A percentile compares a stretch with the other conserved stretches of the same genome.
phyloP scores from a whole-genome alignment of 2,113 vertebrate species.

The Mesocricetus auratus region DNA sequence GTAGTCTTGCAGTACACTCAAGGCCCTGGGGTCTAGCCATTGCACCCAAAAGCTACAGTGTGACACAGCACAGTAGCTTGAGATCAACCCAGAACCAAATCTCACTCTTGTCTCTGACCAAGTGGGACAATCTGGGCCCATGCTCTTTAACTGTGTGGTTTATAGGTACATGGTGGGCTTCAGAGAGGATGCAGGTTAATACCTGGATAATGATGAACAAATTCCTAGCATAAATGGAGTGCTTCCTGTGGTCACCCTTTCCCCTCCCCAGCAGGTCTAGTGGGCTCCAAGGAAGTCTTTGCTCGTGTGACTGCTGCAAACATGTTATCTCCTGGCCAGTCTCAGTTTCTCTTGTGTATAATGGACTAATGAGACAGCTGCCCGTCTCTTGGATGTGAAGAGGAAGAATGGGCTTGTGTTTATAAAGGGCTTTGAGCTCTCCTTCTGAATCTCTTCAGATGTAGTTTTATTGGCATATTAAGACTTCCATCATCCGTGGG shows the following conservation, averaged over 20 bases:
- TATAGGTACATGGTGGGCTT: neutral
- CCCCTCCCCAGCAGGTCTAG: neutral
- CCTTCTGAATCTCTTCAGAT: constrained; percentile 67
- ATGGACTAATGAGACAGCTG: constrained; percentile 38
- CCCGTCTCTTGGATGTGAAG: constrained; percentile 27
- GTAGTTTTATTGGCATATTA: constrained; percentile 73
- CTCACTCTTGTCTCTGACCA: neutral
- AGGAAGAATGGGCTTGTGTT: constrained; percentile 59
- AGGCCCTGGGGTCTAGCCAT: neutral
- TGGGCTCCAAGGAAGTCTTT: neutral
- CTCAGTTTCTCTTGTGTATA: constrained; percentile 62
- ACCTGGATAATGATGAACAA: neutral
- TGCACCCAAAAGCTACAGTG: neutral
- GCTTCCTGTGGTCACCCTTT: neutral
- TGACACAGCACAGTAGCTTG: too few species aligned
- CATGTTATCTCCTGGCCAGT: neutral
- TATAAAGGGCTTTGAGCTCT: constrained; percentile 65
- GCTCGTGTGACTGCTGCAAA: neutral
- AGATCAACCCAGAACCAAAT: neutral
- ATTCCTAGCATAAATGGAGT: neutral
- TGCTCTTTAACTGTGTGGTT: neutral
- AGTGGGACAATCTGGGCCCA: too few species aligned
- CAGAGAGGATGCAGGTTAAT: neutral
- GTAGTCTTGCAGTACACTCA: too few species aligned
- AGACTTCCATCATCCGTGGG: constrained; percentile 75